Base-by-base conservation (phyloP, 2,888 invertebrate species). In the Eilema sororculum region DNA sequence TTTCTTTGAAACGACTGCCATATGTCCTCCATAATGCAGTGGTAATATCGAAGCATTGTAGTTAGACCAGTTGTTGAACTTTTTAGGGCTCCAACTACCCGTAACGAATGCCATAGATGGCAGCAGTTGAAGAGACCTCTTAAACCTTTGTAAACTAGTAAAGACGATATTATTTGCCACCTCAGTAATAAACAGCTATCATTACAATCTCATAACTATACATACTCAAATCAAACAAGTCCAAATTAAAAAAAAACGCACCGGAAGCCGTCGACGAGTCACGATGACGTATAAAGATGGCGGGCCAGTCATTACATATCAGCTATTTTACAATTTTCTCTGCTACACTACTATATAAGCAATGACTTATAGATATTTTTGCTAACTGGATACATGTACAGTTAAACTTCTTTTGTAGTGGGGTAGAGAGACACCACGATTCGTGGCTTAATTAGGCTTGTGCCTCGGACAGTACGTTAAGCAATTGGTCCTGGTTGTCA, bases 241-340 rank as follows among this genome's bases (percentile, higher is more conserved):
- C 30, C 20, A 61, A 57, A 37, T 68, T 57, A 33, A 68, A 68
- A 67, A 62, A 52, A 20, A 24, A 62, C 13, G 10, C n/a, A 20
- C 57, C 68, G 67, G 68, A 72, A 72, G 71, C 41, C 37, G 58
- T 41, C 3, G 12, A 24, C 65, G 9, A 72, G 71, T 72, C 71
- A 72, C 20, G 41, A 13, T 72, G 71, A 72, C 68, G 65, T 60
- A 20, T 24, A 10, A 65, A 61, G 20, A 72, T 72, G 68, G 71
- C 71, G n/a, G 60, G 41, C 57, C 0, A 71, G 71, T 68, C 71
- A 72, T 68, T 59, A 63, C 37, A 37, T 59, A 59, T 71, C 67
- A 64, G 71, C 67, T 28, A 8, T 71, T 64, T 71, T 67, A 52
- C 33, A 20, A 33, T 65, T 69, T 69, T 69, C 69, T 60, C 69